These are phyloP conservation scores for Salticus scenicus DNA, from an alignment of 2,888 invertebrate genomes.

Conservation along the genomic window DNA sequence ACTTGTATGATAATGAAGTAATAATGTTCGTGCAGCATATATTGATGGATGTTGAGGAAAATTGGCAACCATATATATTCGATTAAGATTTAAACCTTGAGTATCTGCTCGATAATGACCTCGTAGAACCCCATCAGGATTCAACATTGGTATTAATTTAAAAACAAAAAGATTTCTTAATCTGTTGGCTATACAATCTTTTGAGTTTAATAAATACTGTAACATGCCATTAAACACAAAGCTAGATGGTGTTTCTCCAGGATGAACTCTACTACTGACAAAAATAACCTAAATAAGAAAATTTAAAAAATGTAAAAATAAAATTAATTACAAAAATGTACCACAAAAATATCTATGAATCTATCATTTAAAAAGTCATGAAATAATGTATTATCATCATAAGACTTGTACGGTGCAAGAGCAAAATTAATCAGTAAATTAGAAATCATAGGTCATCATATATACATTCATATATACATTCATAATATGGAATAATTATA, in stretches of 20 bases:
- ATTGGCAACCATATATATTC: constrained; percentile 88
- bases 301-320: too few relatives aligned
- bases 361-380: too few relatives aligned
- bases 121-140: constrained; percentile 91
- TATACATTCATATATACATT: too few relatives aligned
- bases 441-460: too few relatives aligned
- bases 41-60: constrained; percentile 86
- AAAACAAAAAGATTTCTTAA: constrained; percentile 80
- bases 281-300: constrained; percentile 83
- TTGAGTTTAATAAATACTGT: constrained; percentile 84
- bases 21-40: constrained; percentile 86
- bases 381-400: too few relatives aligned
- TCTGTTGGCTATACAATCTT: constrained; percentile 84
- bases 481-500: too few relatives aligned
- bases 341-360: too few relatives aligned
- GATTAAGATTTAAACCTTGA: constrained; percentile 89
- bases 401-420: too few relatives aligned
- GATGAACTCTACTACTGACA: constrained; percentile 91
- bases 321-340: too few relatives aligned
- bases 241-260: constrained; percentile 87
- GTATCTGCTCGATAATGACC: constrained; percentile 92
- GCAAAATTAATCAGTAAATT: too few relatives aligned
- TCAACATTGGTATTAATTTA: constrained; percentile 87
- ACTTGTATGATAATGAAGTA: constrained; percentile 76
- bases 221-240: constrained; percentile 86